Evolutionary conservation across 53 echinoderm and acorn worm genomes (phyloP), one percentile per base, ranked within the genome.

Genomic region (Echinarachnius parma): DNA sequence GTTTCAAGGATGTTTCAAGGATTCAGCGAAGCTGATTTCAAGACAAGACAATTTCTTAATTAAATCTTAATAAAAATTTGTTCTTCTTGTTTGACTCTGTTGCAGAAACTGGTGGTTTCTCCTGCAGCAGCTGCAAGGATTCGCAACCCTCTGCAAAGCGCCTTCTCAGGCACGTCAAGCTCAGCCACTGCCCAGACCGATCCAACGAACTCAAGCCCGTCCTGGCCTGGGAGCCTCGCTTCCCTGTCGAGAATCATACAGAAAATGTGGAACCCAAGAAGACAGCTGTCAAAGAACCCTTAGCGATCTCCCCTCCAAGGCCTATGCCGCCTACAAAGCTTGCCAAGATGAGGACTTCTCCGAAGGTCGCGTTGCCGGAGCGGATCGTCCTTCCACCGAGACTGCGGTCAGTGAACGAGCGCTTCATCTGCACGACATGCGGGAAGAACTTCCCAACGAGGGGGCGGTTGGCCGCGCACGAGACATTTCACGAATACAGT

Each of bases 381-480:
- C 10, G 21, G 3, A 31, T 14, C 50, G 52, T 50, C 50, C 48
- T 22, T 31, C 31, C 68, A 9, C 34, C 48, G 31, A 26, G 21
- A 16, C 3, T 68, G 34, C n/a, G n/a, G n/a, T 4, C 3, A 37
- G 45, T 46, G 9, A 34, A 69, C 3, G 69, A 49, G 16, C 31
- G 69, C 1, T 69, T 69, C 9, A 69, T 69, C 34, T 69, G 69
- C 31, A 52, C 53, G 19, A 69, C 30, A 9, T 69, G 69, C 24
- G 69, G 69, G 24, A 69, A 69, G 69, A 69, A 69, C n/a, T 69
- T 69, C 25, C 69, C 69, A 0, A 69, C 69, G 1, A 69, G 69
- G 7, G 16, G 69, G 16, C 26, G 69, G 16, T 34, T 69, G 14
- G 69, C 69, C 16, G 69, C 69, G 8, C 69, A 69, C n/a, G 69